Conservation (phyloP, 2,113 vertebrate species). For the Hippocampus abdominalis region DNA sequence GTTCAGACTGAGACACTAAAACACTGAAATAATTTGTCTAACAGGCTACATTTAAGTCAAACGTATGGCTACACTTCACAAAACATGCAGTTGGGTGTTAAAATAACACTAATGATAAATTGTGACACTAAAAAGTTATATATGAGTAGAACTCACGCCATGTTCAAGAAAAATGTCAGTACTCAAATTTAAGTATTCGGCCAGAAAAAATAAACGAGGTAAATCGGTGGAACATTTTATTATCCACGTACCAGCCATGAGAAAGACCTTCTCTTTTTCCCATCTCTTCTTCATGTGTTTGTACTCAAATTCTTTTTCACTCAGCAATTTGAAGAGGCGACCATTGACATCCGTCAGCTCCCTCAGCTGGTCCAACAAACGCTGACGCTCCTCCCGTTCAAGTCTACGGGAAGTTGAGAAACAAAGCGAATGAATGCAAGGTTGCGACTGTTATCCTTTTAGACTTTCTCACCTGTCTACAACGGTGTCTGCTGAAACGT, state of each 20-base stretch:
- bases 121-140: background rate
- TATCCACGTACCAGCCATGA: slow-evolving; percentile 74
- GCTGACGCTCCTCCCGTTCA: slow-evolving; percentile 57
- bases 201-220: background rate
- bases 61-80: too few species aligned
- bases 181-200: background rate
- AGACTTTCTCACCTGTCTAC: slow-evolving; percentile 68
- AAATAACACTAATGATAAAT: background rate
- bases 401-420: background rate
- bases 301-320: slow-evolving; percentile 89
- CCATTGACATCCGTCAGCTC: slow-evolving; percentile 84
- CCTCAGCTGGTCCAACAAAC: slow-evolving; percentile 75
- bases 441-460: background rate
- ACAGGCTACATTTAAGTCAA: too few species aligned
- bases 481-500: slow-evolving; percentile 23
- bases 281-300: slow-evolving; percentile 81
- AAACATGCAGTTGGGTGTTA: background rate
- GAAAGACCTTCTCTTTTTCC: slow-evolving; percentile 75
- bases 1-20: too few species aligned
- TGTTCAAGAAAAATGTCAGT: too few species aligned
- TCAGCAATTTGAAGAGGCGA: slow-evolving; percentile 81
- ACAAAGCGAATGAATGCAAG: background rate
- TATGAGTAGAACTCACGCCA: too few species aligned
- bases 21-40: too few species aligned
- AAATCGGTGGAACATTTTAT: background rate